Base-by-base conservation (phyloP, 2,113 vertebrate species). In the Sceloporus tristichus region DNA sequence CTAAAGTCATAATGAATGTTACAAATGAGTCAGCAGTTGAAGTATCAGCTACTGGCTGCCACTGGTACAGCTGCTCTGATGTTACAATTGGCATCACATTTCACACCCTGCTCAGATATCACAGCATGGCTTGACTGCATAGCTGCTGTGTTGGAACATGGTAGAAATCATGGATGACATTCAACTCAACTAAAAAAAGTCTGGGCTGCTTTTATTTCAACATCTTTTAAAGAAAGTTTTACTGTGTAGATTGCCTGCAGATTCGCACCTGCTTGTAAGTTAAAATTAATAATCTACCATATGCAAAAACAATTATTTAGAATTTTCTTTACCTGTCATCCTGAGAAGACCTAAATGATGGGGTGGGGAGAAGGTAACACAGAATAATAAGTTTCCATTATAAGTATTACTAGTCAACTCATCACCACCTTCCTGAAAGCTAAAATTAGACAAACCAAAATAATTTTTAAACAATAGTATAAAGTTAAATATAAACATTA, bases 321-420 rank as follows among this genome's bases (percentile, higher is more conserved):
- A 87, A 65, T 71, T 82, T 34, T 76, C 19, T 85, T 95, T 96
- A 96, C 95, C 95, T 94, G 84, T 90, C 88, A 7, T 95, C 95
- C 80, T 92, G 74, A 0, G 91, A 77, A 91, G 92, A 90, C 42
- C 95, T 96, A 91, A 85, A 88, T 38, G 85, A 2, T 56, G 70
- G 87, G 80, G 88, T 8, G 86, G 87, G 89, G 59, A 54, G 54
- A 18, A 6, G 19, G 56, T 38, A 81, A 81, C 19, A 34, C 34
- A 81, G 56, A 81, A 65, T n/a, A 56, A 79, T n/a, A 62, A 56
- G 78, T 38, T 81, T 23, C 19, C 56, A 21, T 65, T 62, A 73
- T 76, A 93, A 89, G 23, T 68, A 87, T 77, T 87, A 75, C 29
- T 82, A 59, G 0, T 71, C 16, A 73, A 2, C 16, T 8, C 74